Conservation (phyloP, 2,113 vertebrate species). For the Grallaria varia region DNA sequence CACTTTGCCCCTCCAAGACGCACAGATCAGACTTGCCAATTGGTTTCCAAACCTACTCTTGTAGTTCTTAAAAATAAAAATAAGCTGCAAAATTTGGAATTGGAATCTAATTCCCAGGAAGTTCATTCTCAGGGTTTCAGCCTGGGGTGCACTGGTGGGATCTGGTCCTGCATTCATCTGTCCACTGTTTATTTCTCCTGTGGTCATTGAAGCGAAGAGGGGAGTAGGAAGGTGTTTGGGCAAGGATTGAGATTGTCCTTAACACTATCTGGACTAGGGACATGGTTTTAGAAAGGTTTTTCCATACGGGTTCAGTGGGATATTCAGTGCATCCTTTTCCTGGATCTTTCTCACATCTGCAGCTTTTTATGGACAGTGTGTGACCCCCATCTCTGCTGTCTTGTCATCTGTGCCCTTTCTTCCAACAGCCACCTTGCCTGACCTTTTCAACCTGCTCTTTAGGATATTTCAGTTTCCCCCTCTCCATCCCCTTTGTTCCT, state of each 20-base stretch:
- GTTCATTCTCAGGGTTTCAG: not conserved
- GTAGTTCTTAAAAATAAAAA: fast-evolving
- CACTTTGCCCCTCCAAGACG: not conserved
- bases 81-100: not conserved
- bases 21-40: not conserved
- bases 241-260: not conserved
- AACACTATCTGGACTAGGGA: fast-evolving
- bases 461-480: not conserved
- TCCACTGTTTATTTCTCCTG: not conserved
- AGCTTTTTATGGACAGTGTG: not conserved
- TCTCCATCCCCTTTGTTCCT: not conserved
- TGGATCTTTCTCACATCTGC: not conserved
- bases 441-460: not conserved
- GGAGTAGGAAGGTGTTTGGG: not conserved
- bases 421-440: not conserved
- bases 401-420: not conserved
- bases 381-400: not conserved
- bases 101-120: fast-evolving
- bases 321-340: not conserved
- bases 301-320: fast-evolving
- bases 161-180: not conserved
- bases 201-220: not conserved
- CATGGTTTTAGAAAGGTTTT: not conserved
- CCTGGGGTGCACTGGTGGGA: not conserved
- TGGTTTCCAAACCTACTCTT: fast-evolving